Evolutionary conservation across 1,140 invertebrate genomes (phyloP).

Genomic region (Atta texana): DNA sequence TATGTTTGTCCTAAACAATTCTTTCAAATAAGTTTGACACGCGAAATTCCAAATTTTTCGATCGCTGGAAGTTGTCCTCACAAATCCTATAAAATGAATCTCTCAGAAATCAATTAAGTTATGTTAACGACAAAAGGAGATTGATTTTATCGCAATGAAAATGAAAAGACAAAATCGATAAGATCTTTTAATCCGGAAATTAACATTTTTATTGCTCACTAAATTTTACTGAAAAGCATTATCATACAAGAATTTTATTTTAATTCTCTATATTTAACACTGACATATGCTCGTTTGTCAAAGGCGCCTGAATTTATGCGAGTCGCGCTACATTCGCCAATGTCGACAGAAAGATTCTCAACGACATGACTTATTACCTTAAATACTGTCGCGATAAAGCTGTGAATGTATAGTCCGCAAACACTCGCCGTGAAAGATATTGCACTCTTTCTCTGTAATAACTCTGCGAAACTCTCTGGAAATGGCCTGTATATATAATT

Average conservation of each 20-base stretch:
- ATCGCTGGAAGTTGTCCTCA: neutral
- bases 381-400: slow-evolving; percentile 42
- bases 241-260: slow-evolving; percentile 22
- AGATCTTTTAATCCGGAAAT: slow-evolving; percentile 5
- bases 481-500: slow-evolving; percentile 47
- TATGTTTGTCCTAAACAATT: neutral
- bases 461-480: slow-evolving; percentile 17
- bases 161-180: neutral
- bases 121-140: slow-evolving; percentile 11
- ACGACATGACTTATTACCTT: slow-evolving; percentile 23
- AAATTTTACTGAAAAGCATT: neutral
- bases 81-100: neutral
- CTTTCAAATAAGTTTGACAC: neutral
- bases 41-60: neutral
- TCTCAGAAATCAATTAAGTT: slow-evolving; percentile 36
- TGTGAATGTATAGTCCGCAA: neutral
- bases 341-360: neutral
- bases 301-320: neutral
- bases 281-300: neutral
- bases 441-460: neutral
- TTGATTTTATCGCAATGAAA: neutral
- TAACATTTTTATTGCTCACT: neutral
- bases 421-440: slow-evolving; percentile 16
- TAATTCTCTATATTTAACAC: neutral
- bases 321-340: slow-evolving; percentile 4